Evolutionary conservation across 2,797 vertebrate genomes (phyloP).

Genomic region (Rousettus madagascariensis): DNA sequence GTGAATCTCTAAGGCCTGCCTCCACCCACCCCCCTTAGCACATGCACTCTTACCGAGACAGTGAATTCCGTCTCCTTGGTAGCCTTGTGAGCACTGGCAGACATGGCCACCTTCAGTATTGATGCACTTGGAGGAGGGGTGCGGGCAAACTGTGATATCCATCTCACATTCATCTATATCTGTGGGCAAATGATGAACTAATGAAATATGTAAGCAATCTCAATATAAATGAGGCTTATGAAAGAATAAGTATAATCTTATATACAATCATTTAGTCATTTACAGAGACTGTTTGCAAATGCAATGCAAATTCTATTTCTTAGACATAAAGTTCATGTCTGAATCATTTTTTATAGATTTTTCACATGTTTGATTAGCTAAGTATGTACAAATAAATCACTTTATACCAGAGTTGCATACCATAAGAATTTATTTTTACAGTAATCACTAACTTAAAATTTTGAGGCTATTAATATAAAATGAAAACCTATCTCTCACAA

Average conservation of each 20-base stretch:
- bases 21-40: not conserved
- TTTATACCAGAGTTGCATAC: not conserved
- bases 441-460: not conserved
- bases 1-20: not conserved
- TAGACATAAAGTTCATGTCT: not conserved
- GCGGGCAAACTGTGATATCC: constrained; percentile 73
- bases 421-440: not conserved
- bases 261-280: rapidly evolving
- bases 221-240: not conserved
- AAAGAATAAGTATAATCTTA: not conserved
- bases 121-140: constrained; percentile 76
- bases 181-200: constrained; percentile 48
- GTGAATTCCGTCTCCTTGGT: constrained; percentile 83
- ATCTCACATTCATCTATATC: constrained; percentile 84
- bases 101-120: constrained; percentile 86
- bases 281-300: not conserved
- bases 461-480: not conserved
- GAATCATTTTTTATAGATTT: not conserved
- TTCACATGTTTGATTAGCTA: not conserved
- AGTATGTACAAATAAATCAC: not conserved
- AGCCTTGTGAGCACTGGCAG: constrained; percentile 85
- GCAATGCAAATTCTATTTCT: not conserved
- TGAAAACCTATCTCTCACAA: not conserved
- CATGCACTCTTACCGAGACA: constrained; percentile 81
- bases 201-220: not conserved